Evolutionary conservation across 2,888 invertebrate species (phyloP).

Genomic region (Chrysotoxum bicinctum): DNA sequence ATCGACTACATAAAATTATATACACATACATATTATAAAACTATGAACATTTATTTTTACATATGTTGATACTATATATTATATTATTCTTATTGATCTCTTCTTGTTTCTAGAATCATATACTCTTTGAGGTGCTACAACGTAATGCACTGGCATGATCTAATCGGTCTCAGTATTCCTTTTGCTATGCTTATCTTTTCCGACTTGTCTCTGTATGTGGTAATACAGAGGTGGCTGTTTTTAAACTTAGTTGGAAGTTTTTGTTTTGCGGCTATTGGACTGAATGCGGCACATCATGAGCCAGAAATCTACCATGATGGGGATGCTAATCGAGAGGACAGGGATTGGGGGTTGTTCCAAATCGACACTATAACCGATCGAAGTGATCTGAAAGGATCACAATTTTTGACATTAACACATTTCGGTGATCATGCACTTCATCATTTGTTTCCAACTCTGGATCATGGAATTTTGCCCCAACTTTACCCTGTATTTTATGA

Average conservation of each 20-base stretch:
- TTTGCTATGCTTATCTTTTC: conserved; percentile 81
- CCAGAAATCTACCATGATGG: conserved; percentile 91
- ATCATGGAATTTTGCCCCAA: conserved; percentile 87
- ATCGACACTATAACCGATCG: conserved; percentile 89
- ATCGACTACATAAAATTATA: background rate
- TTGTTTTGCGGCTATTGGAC: conserved; percentile 85
- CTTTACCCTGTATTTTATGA: conserved; percentile 84
- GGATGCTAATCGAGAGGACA: conserved; percentile 83
- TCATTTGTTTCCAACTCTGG: conserved; percentile 91
- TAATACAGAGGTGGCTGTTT: conserved; percentile 83
- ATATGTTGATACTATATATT: too few species aligned
- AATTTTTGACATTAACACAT: conserved; percentile 86
- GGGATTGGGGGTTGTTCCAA: conserved; percentile 91
- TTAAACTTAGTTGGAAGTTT: conserved; percentile 84
- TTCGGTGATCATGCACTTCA: conserved; percentile 91
- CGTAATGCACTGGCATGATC: conserved; percentile 80
- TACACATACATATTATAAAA: too few species aligned
- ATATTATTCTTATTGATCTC: too few species aligned
- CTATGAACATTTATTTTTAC: too few species aligned
- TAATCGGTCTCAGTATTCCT: conserved; percentile 81
- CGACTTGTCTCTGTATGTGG: conserved; percentile 74
- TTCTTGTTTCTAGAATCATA: conserved; percentile 76
- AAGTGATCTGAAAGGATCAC: conserved; percentile 85
- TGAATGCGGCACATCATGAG: conserved; percentile 91
- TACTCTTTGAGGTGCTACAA: conserved; percentile 77